Evolutionary conservation across 2,797 vertebrate genomes (phyloP).

Genomic region (Bradypodion ventrale): DNA sequence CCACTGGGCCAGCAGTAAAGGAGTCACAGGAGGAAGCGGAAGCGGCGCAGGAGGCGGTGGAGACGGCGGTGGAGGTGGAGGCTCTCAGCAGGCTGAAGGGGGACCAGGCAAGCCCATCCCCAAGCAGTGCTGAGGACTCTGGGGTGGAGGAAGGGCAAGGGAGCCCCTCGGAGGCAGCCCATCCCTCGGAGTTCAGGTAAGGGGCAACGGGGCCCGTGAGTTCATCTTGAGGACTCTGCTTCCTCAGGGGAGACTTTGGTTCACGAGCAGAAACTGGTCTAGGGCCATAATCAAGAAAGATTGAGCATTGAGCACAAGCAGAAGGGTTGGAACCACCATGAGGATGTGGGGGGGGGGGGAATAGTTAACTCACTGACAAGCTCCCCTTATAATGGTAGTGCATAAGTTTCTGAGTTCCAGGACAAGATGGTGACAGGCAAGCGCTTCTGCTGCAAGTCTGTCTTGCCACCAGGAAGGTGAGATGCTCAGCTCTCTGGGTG

Average conservation of each 20-base stretch:
- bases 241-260: neutral
- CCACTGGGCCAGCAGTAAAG: constrained; percentile 62
- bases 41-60: neutral
- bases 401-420: too few species aligned
- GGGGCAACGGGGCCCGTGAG: neutral
- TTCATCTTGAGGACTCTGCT: fast-evolving
- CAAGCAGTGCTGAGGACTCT: constrained; percentile 76
- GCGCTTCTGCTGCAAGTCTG: too few species aligned
- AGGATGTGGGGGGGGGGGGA: neutral
- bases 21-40: neutral
- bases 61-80: neutral
- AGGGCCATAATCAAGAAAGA: too few species aligned
- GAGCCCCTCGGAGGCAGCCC: constrained; percentile 80
- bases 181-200: constrained; percentile 95
- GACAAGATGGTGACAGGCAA: neutral
- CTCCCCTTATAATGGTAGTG: fast-evolving
- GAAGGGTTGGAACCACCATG: neutral
- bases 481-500: too few species aligned
- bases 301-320: too few species aligned
- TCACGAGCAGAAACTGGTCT: too few species aligned
- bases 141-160: constrained; percentile 81
- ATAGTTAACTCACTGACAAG: too few species aligned
- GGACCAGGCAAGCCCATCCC: constrained; percentile 75
- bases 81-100: constrained; percentile 48
- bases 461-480: neutral